Base-by-base conservation (phyloP, 2,113 vertebrate species). In the Leptobrachium leishanense region DNA sequence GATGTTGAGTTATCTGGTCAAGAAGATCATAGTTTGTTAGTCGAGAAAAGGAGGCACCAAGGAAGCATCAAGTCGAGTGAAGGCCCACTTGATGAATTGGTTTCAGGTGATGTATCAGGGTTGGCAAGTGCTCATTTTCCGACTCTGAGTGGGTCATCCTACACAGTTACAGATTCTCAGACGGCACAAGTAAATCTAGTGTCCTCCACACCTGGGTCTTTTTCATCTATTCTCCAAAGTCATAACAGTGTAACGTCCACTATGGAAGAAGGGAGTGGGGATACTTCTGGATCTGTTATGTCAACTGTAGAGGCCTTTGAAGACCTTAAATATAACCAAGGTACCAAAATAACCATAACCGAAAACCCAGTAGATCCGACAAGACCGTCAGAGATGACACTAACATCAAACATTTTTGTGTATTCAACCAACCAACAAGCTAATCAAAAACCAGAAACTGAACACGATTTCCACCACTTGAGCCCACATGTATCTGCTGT, bases 251-350 rank as follows among this genome's bases (percentile, higher is more conserved):
- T 53, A n/a, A 64, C 39, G 50, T 73, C 2, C 78, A 74, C 69
- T n/a, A 74, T 44, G 0, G 85, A 65, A n/a, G 82, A 73, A 70
- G 85, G 81, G 9, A 84, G 65, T 50, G 88, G 87, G 84, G 86
- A 88, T 43, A 83, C 68, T 12, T 89, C 78, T 7, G 86, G 85
- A 2, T 64, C 85, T 7, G 2, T 83, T 8, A 62, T 15, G 6
- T 67, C 42, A 43, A 13, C 10, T 40, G 12, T 10, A 10, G 62
- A n/a, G 59, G n/a, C 77, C 2, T 67, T 20, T 44, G 5, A 13
- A 31, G 42, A 80, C 10, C 8, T 39, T 39, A 71, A 64, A 50
- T 5, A 46, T 70, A 63, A 43, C 40, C 10, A 77, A 55, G 63
- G 65, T 43, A 12, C 12, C 12, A 40, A 72, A 41, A 43, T 8